Evolutionary conservation across 2,113 vertebrate genomes (phyloP).

Genomic region (Perognathus longimembris): DNA sequence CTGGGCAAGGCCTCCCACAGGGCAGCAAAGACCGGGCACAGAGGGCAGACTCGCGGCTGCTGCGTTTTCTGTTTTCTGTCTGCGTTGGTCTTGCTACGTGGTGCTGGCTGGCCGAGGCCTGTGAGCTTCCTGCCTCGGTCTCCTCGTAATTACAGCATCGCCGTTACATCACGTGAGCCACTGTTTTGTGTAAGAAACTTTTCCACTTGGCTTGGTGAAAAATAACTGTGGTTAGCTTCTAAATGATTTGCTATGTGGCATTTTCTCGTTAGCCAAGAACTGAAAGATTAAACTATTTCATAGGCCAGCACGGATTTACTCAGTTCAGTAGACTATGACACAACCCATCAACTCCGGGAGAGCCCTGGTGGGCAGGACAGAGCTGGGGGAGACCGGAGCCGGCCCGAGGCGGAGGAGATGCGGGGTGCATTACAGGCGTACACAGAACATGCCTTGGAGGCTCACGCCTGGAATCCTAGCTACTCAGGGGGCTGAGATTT

Average conservation of each 20-base stretch:
- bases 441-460: neutral
- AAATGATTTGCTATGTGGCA: neutral
- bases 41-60: neutral
- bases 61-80: too few species aligned
- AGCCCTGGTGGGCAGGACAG: rapidly evolving
- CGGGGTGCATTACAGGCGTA: rapidly evolving
- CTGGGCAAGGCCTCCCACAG: neutral
- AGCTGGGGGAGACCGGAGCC: neutral
- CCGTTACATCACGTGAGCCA: neutral
- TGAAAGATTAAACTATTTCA: neutral
- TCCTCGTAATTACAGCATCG: neutral
- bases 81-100: neutral
- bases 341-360: neutral
- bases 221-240: neutral
- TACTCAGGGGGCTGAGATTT: too few species aligned
- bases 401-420: rapidly evolving
- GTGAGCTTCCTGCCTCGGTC: neutral
- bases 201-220: neutral
- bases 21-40: neutral
- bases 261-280: neutral
- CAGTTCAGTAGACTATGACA: neutral
- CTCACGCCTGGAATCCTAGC: too few species aligned
- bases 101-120: too few species aligned
- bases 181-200: neutral
- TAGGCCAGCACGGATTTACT: neutral